phyloP scores from a whole-genome alignment of 2,113 vertebrate species.

The Himantopus leucocephalus region DNA sequence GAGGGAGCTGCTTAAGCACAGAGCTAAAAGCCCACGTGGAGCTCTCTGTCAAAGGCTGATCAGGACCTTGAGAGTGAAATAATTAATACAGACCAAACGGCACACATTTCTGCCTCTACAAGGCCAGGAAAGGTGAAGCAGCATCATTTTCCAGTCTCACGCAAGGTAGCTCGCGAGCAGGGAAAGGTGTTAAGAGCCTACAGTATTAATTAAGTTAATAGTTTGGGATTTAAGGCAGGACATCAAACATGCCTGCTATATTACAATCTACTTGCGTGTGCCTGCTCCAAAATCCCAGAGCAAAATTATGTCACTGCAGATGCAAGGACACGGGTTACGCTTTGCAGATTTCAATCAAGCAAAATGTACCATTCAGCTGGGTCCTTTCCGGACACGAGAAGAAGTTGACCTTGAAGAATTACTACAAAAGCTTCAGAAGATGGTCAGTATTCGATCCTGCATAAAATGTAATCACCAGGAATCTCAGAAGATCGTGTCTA shows the following conservation, averaged over 20 bases:
- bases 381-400: neutral
- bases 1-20: neutral
- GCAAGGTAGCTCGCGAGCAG: neutral
- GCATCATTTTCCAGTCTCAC: neutral
- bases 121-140: conserved; percentile 20
- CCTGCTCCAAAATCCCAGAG: neutral
- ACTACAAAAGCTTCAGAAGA: neutral
- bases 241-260: neutral
- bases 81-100: neutral
- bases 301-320: conserved; percentile 8
- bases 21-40: neutral
- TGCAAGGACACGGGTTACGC: neutral
- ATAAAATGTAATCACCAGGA: neutral
- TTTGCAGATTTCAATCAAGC: conserved; percentile 8
- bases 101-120: neutral
- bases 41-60: neutral
- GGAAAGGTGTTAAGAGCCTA: conserved; percentile 9
- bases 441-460: neutral
- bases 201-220: conserved; percentile 47
- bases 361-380: neutral
- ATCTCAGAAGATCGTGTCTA: neutral
- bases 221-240: conserved; percentile 31
- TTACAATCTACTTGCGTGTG: neutral
- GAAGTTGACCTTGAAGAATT: neutral
- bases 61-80: neutral